A percentile compares a stretch with the other conserved stretches of the same genome.
These are phyloP conservation scores for Chaetorhynchus papuensis DNA, from an alignment of 2,113 vertebrate species.

Conservation along the genomic window DNA sequence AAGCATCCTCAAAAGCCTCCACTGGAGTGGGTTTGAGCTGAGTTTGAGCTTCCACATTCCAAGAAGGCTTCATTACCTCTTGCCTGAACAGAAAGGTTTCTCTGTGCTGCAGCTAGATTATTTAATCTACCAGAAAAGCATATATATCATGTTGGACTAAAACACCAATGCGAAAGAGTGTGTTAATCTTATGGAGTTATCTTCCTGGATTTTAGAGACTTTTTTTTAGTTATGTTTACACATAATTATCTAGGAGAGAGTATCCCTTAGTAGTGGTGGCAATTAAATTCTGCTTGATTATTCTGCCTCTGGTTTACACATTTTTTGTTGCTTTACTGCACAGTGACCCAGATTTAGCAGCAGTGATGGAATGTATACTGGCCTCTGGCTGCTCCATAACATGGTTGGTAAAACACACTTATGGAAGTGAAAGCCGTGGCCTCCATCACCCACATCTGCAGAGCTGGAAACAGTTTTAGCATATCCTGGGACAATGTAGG, in stretches of 20 bases:
- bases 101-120: not conserved
- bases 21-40: not conserved
- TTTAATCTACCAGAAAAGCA: not conserved
- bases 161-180: not conserved
- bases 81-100: not conserved
- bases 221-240: not conserved
- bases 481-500: not conserved
- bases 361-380: not conserved
- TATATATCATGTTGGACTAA: not conserved
- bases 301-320: not conserved
- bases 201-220: not conserved
- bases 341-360: not conserved
- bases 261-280: not conserved
- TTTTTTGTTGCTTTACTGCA: slow-evolving; percentile 13
- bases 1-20: not conserved
- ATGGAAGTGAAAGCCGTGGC: not conserved
- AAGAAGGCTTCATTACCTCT: not conserved
- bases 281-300: slow-evolving; percentile 13
- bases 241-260: not conserved
- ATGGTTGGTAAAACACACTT: not conserved
- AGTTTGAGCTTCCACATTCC: not conserved
- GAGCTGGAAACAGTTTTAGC: not conserved
- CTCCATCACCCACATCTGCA: not conserved
- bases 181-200: not conserved
- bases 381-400: not conserved